Conservation (phyloP, 1,140 invertebrate genomes). For the Pogonomyrmex barbatus region DNA sequence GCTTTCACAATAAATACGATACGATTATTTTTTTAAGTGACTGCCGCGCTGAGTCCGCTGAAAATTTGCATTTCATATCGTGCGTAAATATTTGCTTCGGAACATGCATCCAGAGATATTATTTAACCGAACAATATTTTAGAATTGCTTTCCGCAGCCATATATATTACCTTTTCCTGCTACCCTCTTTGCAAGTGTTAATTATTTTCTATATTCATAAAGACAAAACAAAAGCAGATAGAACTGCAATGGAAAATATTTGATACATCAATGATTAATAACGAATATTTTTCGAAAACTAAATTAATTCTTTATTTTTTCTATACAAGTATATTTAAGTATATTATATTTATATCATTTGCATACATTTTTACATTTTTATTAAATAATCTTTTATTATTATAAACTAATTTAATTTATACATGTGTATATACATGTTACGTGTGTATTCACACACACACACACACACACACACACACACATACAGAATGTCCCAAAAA, state of each 20-base stretch:
- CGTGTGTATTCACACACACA: not conserved
- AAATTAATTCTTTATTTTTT: not conserved
- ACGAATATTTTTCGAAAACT: not conserved
- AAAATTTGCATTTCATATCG: conserved; percentile 71
- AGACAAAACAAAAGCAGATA: not conserved
- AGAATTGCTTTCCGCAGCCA: conserved; percentile 33
- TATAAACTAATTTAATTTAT: not conserved
- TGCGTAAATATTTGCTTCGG: conserved; percentile 65
- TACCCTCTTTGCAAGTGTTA: not conserved
- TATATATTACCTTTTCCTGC: conserved; percentile 41
- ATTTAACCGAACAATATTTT: conserved; percentile 60
- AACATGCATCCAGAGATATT: conserved; percentile 48
- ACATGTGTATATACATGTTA: not conserved
- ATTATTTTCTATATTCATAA: not conserved
- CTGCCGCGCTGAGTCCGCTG: not conserved
- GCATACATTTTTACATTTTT: not conserved
- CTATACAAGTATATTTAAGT: not conserved
- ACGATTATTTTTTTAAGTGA: conserved; percentile 31
- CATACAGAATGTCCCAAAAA: too few relatives aligned
- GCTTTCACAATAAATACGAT: conserved; percentile 39
- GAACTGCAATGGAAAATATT: conserved; percentile 22
- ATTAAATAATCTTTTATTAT: not conserved
- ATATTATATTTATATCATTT: too few relatives aligned
- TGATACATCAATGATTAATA: not conserved
- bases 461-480: too few relatives aligned